A percentile compares a stretch with the other conserved stretches of the same genome.
phyloP scores from a whole-genome alignment of 2,113 vertebrate genomes.

The Mormyrus lacerda region DNA sequence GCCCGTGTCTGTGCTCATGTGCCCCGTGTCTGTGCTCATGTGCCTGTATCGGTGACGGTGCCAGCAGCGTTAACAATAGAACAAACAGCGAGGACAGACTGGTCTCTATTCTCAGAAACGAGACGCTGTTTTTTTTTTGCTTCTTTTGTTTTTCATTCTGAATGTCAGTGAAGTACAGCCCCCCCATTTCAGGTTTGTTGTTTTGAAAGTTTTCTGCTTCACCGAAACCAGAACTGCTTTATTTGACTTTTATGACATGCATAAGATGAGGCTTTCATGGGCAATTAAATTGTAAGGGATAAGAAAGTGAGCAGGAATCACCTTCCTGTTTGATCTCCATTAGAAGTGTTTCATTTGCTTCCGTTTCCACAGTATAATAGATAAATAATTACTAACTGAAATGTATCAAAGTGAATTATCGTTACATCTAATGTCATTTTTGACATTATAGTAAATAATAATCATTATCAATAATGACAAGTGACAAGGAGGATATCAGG shows the following conservation, averaged over 20 bases:
- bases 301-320: background rate
- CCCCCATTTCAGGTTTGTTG: background rate
- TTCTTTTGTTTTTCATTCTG: constrained; percentile 7
- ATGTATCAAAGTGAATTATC: background rate
- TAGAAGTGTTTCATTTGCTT: background rate
- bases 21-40: background rate
- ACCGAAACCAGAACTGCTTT: background rate
- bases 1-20: background rate
- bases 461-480: background rate
- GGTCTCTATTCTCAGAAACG: background rate
- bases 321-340: background rate
- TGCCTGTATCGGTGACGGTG: background rate
- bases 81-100: background rate
- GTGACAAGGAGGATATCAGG: background rate
- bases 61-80: background rate
- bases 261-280: background rate
- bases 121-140: background rate
- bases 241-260: background rate
- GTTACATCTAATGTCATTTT: background rate
- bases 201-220: background rate
- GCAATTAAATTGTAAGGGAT: background rate
- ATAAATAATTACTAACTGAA: background rate
- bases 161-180: background rate
- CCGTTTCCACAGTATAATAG: background rate
- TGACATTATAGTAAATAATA: background rate